Base-by-base conservation (phyloP, 2,797 vertebrate species). In the Onychomys arenicola region DNA sequence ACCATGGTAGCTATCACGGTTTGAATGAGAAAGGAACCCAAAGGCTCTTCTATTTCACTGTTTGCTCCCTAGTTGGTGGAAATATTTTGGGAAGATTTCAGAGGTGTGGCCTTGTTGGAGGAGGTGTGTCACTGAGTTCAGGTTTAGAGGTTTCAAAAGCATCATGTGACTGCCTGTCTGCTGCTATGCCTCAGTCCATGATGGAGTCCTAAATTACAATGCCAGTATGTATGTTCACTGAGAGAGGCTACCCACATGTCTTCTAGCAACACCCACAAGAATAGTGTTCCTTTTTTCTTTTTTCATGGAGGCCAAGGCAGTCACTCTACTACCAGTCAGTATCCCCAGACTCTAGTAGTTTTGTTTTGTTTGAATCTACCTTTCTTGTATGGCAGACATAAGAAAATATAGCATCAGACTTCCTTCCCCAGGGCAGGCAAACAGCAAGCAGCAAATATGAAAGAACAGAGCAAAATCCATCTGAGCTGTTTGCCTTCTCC, bases 191-290 rank as follows among this genome's bases (percentile, higher is more conserved):
- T 25, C 7, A 25, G 7, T 8, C 9, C 57, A 14, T 57, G 34
- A 14, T 82, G n/a, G n/a, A n/a, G n/a, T 52, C 49, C 49, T 49
- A 49, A 49, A 11, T 49, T 49, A 10, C 9, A 46, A 46, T 46
- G 43, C 49, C 29, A 57, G 49, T 81, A 57, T 46, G 6, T 91
- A 37, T 61, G 37, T 7, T 40, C 80, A 37, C 46, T 57, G 59
- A 37, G 61, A 55, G 32, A 34, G 34, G 23, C 27, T 8, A 37
- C 9, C 27, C 23, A 1, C 0, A n/a, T 21, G 0, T 25, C 49
- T 40, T n/a, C 32, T 21, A 7, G 32, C 2, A 0, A 14, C 0
- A 67, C 27, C 63, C 34, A n/a, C 2, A 14, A 0, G 34, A 8
- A 10, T 63, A 43, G 37, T 63, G 37, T 17, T 65, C 6, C 23